Evolutionary conservation across 2,113 vertebrate genomes (phyloP).

Genomic region (Catharus bicknelli): DNA sequence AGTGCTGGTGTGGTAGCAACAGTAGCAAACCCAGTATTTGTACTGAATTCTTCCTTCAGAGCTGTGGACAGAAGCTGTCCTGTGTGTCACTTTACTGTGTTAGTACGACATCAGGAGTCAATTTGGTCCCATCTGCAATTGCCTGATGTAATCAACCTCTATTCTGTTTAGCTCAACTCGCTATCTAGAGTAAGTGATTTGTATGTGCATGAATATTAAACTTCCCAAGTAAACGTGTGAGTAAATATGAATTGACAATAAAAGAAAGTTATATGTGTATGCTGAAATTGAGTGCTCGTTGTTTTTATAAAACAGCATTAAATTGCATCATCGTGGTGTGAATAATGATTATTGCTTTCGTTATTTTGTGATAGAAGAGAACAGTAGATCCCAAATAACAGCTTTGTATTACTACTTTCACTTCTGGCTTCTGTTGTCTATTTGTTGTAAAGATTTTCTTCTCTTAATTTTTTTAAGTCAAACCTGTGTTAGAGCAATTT

Average conservation of each 20-base stretch:
- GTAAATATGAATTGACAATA: constrained; percentile 35
- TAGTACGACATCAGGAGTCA: neutral
- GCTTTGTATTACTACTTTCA: neutral
- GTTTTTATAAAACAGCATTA: constrained; percentile 6
- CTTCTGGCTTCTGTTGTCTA: neutral
- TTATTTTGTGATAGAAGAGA: neutral
- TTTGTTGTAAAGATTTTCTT: constrained; percentile 3
- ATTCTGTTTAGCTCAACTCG: neutral
- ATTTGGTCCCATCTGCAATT: constrained; percentile 16
- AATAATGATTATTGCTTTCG: constrained; percentile 12
- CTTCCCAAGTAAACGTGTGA: neutral
- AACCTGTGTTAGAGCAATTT: neutral
- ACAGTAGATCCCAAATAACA: neutral
- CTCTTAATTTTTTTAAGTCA: constrained; percentile 13
- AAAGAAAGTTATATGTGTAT: constrained; percentile 15
- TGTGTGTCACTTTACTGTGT: neutral
- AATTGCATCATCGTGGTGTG: neutral
- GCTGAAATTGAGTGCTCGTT: neutral
- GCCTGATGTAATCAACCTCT: constrained; percentile 31
- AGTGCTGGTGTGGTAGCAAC: neutral
- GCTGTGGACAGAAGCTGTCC: neutral
- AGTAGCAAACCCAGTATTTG: neutral
- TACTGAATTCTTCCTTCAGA: neutral
- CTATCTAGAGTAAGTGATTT: constrained; percentile 14
- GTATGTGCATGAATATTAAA: constrained; percentile 39